phyloP scores from a whole-genome alignment of 2,888 invertebrate genomes.

The Rhorus exstirpatorius region DNA sequence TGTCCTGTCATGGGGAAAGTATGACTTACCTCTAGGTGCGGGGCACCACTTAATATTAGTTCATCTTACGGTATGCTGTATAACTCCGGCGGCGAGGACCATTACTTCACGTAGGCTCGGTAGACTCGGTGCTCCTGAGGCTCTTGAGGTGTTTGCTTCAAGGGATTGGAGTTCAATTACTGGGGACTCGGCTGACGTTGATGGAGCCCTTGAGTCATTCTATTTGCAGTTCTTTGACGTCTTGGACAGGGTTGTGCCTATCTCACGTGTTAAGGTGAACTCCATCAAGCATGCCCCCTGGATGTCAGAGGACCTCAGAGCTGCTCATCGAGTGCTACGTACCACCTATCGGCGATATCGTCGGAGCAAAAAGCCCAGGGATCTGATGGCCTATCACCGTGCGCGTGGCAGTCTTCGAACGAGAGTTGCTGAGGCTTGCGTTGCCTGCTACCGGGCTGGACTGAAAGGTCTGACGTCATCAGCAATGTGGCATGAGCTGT shows the following conservation, averaged over 20 bases:
- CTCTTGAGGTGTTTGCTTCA: neutral
- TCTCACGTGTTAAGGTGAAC: neutral
- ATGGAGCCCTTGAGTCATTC: neutral
- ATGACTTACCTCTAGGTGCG: neutral
- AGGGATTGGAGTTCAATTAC: no score
- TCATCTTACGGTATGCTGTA: neutral
- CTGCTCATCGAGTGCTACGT: no score
- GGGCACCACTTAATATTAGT: neutral
- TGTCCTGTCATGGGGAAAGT: neutral
- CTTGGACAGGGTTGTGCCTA: neutral
- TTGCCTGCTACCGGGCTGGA: no score
- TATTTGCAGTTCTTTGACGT: neutral
- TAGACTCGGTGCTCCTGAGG: neutral
- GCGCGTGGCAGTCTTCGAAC: no score
- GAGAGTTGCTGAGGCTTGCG: no score
- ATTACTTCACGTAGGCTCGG: neutral
- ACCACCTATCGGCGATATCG: no score
- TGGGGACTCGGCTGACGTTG: neutral
- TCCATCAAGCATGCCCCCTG: neutral
- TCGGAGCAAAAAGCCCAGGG: no score
- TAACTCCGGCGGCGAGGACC: neutral
- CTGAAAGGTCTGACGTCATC: no score
- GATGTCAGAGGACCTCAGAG: no score
- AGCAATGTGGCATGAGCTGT: no score
- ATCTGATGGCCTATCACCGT: no score